Evolutionary conservation across 2,113 vertebrate genomes (phyloP).

Genomic region (Sciurus niger): DNA sequence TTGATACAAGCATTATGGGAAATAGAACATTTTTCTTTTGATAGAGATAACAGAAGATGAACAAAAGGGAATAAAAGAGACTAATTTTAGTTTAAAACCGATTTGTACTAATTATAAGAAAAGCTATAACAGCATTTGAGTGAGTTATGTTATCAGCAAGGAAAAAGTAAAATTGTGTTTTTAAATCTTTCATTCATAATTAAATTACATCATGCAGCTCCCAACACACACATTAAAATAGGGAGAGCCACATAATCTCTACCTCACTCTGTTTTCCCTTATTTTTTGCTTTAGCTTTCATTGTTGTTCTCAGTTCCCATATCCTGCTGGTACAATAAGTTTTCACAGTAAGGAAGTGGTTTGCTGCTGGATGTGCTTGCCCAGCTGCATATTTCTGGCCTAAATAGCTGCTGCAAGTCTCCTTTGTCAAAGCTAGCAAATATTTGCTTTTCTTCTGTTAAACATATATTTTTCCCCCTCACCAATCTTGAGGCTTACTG

Average conservation of each 20-base stretch:
- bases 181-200: conserved; percentile 30
- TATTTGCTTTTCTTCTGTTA: conserved; percentile 80
- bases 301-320: conserved; percentile 53
- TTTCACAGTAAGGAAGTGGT: conserved; percentile 75
- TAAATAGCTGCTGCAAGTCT: conserved; percentile 70
- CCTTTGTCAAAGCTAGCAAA: conserved; percentile 72
- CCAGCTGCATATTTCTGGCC: conserved; percentile 80
- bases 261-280: conserved; percentile 64
- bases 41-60: not conserved
- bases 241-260: accelerated
- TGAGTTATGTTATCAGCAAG: not conserved
- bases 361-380: conserved; percentile 65
- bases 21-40: not conserved
- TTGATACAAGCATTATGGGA: not conserved
- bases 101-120: not conserved
- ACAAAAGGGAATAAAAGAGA: not conserved
- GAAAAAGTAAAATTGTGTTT: not conserved
- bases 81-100: not conserved
- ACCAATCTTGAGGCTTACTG: conserved; percentile 25
- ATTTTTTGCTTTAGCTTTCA: conserved; percentile 71
- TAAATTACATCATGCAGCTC: not conserved
- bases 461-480: not conserved
- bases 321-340: conserved; percentile 83
- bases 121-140: not conserved
- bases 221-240: not conserved